Percentiles rank a stretch among this genome's conserved stretches.
Conservation (phyloP, 1,140 invertebrate species). For the Helicorthomorpha holstii region DNA sequence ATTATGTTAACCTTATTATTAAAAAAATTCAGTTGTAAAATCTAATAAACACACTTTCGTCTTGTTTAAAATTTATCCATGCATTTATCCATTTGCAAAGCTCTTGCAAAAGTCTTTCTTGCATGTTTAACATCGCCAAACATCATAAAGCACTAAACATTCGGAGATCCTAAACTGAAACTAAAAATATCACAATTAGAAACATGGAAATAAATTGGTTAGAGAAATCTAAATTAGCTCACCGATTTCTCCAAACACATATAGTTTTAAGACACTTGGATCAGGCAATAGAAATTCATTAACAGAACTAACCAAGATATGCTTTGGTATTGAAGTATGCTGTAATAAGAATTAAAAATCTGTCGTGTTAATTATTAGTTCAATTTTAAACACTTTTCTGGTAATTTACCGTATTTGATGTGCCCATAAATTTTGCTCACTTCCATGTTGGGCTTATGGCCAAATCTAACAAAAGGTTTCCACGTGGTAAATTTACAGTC, state of each 20-base stretch:
- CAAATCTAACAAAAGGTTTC: too few relatives aligned
- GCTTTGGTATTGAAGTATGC: too few relatives aligned
- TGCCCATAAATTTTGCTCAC: too few relatives aligned
- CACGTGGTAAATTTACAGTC: too few relatives aligned
- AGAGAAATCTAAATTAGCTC: constrained; percentile 6
- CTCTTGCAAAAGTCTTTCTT: constrained; percentile 41
- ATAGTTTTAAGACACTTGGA: constrained; percentile 21
- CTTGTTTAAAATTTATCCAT: constrained; percentile 57
- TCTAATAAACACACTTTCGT: constrained; percentile 36
- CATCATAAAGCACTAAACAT: too few relatives aligned
- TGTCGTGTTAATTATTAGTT: too few relatives aligned
- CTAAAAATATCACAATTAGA: constrained; percentile 13
- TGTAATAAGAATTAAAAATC: too few relatives aligned
- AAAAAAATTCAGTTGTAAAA: neutral
- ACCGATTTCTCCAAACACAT: constrained; percentile 34
- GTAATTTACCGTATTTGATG: too few relatives aligned
- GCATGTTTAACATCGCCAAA: constrained; percentile 46
- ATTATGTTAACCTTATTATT: too few relatives aligned
- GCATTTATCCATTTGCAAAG: constrained; percentile 40
- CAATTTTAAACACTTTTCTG: too few relatives aligned
- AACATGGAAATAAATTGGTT: neutral
- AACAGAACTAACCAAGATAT: constrained; percentile 1
- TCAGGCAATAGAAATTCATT: constrained; percentile 16
- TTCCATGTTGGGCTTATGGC: too few relatives aligned
- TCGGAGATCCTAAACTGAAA: constrained; percentile 29